phyloP scores from a whole-genome alignment of 2,113 vertebrate species.

The Psophia crepitans region DNA sequence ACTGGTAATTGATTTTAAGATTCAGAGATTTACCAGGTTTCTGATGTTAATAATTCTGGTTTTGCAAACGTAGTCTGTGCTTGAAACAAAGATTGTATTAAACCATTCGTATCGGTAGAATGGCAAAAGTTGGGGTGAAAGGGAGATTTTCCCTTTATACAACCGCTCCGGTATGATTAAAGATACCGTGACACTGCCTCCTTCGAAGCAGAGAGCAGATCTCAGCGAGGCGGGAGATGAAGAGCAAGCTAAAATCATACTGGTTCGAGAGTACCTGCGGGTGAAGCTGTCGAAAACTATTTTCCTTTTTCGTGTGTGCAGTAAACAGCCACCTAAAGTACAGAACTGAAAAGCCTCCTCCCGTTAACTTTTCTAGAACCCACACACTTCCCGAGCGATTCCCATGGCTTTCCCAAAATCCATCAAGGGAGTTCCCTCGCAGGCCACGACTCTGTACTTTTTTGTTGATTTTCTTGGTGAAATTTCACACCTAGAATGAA shows the following conservation, averaged over 20 bases:
- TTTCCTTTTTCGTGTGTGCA: neutral
- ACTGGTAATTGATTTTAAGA: neutral
- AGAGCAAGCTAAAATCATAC: neutral
- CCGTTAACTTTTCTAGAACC: neutral
- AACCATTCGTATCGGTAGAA: neutral
- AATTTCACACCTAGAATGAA: neutral
- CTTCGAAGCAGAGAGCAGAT: neutral
- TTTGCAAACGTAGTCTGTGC: neutral
- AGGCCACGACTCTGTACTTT: neutral
- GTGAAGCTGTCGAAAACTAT: neutral
- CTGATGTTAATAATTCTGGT: neutral
- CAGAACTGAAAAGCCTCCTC: neutral
- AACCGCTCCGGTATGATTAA: neutral
- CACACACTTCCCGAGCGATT: neutral
- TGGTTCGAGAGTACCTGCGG: neutral
- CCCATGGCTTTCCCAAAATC: neutral
- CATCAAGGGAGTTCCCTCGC: neutral
- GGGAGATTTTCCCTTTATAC: neutral
- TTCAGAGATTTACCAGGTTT: neutral
- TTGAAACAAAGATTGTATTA: neutral
- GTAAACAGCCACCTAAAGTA: neutral
- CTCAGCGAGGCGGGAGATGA: neutral
- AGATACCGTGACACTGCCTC: neutral
- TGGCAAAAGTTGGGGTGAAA: neutral
- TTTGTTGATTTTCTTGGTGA: neutral